Evolutionary conservation across 2,113 vertebrate genomes (phyloP).

Genomic region (Boleophthalmus pectinirostris): DNA sequence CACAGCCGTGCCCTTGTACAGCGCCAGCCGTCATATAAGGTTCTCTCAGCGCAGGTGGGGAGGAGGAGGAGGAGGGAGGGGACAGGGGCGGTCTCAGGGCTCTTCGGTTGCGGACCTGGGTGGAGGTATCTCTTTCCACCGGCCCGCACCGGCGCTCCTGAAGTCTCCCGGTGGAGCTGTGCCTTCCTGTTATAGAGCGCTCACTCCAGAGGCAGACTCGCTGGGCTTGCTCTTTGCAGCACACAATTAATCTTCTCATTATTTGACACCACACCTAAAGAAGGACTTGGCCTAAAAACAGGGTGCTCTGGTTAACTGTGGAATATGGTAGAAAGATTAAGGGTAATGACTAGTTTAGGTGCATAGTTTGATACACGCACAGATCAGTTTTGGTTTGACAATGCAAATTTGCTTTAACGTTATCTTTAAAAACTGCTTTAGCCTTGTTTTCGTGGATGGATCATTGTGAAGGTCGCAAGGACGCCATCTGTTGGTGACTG

Average conservation of each 20-base stretch:
- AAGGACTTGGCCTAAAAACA: conserved; percentile 37
- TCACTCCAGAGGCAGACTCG: conserved; percentile 50
- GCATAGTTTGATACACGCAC: not conserved
- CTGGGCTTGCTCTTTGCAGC: conserved; percentile 51
- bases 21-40: conserved; percentile 72
- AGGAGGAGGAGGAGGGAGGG: not conserved
- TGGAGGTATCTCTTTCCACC: conserved; percentile 60
- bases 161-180: conserved; percentile 35
- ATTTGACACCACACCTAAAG: conserved; percentile 63
- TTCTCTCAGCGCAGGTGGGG: conserved; percentile 64
- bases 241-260: conserved; percentile 75
- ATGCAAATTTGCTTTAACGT: too few species aligned
- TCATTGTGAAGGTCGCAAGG: too few species aligned
- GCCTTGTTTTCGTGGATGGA: not conserved
- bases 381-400: not conserved
- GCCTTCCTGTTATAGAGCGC: conserved; percentile 57
- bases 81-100: conserved; percentile 49
- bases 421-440: too few species aligned
- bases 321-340: not conserved
- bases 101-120: conserved; percentile 67
- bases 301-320: conserved; percentile 12
- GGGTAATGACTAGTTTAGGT: conserved; percentile 13
- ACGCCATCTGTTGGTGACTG: not conserved
- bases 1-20: conserved; percentile 48
- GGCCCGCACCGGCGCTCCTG: conserved; percentile 23